Percentiles rank a stretch among this genome's conserved stretches.
Evolutionary conservation across 30 jellyfish, hydroid and myxozoan genomes (phyloP).

Genomic region (Pseudorhiza aurosa): DNA sequence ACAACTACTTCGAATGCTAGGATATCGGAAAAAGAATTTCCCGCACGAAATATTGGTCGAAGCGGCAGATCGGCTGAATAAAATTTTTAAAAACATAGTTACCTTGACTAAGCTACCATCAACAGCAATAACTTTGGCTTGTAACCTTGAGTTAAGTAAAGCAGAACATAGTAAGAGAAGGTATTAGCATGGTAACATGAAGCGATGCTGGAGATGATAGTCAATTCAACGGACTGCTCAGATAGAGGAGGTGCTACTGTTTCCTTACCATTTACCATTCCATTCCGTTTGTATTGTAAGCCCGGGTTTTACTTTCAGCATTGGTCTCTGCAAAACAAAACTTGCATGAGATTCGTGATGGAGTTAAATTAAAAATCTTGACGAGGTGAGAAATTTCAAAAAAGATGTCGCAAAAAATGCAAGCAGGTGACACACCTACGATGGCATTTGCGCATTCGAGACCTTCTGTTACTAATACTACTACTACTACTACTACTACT

Average conservation of each 20-base stretch:
- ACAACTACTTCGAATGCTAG: too few species aligned
- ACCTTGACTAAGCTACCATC: conserved; percentile 93
- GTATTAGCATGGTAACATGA: too few species aligned
- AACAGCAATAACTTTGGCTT: conserved; percentile 80
- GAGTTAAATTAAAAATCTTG: background rate
- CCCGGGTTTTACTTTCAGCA: conserved; percentile 74
- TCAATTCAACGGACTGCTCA: too few species aligned
- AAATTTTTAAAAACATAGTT: background rate
- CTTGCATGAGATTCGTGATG: background rate
- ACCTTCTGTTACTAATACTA: too few species aligned
- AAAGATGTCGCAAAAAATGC: too few species aligned
- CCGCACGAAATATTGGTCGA: background rate
- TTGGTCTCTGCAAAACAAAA: conserved; percentile 78
- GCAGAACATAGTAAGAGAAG: too few species aligned
- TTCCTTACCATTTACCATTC: conserved; percentile 89
- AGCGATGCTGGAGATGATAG: background rate
- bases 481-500: too few species aligned
- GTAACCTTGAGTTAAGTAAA: conserved; percentile 64
- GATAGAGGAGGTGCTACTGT: too few species aligned
- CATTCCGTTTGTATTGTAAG: conserved; percentile 86
- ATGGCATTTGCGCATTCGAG: too few species aligned
- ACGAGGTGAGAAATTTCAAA: too few species aligned
- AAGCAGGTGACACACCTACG: too few species aligned
- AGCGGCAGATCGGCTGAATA: background rate
- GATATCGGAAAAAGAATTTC: too few species aligned